phyloP scores from a whole-genome alignment of 2,797 vertebrate species.

The Chelmon rostratus region DNA sequence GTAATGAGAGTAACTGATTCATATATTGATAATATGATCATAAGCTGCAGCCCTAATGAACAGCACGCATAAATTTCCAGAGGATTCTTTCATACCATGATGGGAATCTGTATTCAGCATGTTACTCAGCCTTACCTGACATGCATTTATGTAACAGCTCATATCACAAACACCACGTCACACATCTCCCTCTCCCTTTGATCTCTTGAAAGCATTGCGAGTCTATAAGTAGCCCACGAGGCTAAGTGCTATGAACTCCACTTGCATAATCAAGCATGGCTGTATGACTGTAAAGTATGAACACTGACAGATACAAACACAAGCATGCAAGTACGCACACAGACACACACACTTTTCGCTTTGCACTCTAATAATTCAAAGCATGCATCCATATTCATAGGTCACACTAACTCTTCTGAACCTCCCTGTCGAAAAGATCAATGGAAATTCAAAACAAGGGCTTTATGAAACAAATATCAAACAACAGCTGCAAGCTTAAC shows the following conservation, averaged over 20 bases:
- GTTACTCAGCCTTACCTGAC: conserved; percentile 57
- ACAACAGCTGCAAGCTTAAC: conserved; percentile 59
- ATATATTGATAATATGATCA: not conserved
- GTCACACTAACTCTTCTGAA: conserved; percentile 67
- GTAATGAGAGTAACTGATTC: not conserved
- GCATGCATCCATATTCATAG: conserved; percentile 78
- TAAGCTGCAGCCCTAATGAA: not conserved
- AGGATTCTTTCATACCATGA: not conserved
- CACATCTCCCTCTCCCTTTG: conserved; percentile 57
- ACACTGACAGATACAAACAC: conserved; percentile 62
- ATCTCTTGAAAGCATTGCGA: conserved; percentile 65
- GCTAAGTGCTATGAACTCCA: conserved; percentile 75
- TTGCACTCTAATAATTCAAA: conserved; percentile 71
- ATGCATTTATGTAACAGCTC: conserved; percentile 62
- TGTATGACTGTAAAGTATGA: conserved; percentile 59
- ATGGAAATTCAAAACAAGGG: conserved; percentile 73
- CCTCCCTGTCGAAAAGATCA: conserved; percentile 70
- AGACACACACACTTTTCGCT: conserved; percentile 24
- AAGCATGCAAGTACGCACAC: conserved; percentile 29
- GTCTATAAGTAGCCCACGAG: conserved; percentile 67
- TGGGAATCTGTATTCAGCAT: conserved; percentile 33
- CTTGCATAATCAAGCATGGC: conserved; percentile 70
- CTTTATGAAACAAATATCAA: conserved; percentile 68
- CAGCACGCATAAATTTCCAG: not conserved
- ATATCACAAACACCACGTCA: conserved; percentile 55